phyloP scores from a whole-genome alignment of 2,888 invertebrate species.

The Craniophora ligustri region DNA sequence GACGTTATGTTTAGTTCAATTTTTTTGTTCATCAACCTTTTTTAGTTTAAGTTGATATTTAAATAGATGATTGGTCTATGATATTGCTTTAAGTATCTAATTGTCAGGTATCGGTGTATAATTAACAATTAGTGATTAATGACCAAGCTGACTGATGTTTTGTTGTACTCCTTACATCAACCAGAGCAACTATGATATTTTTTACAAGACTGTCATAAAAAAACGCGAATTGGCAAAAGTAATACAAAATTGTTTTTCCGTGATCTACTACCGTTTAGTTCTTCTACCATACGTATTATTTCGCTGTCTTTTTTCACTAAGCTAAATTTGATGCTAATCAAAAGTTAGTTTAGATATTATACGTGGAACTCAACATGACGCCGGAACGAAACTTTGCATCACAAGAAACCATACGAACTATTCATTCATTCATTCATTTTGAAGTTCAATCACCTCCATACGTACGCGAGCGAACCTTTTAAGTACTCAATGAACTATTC shows the following conservation, averaged over 20 bases:
- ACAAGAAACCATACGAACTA: conserved; percentile 5
- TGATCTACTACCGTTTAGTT: neutral
- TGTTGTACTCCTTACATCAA: neutral
- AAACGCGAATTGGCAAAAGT: no score
- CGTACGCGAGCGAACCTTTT: neutral
- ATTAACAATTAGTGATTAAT: conserved; percentile 9
- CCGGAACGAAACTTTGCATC: conserved; percentile 4
- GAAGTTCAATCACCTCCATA: conserved; percentile 38
- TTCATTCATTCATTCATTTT: conserved; percentile 12
- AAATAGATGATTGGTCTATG: conserved; percentile 12
- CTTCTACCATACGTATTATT: neutral
- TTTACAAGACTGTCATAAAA: neutral
- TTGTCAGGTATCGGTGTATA: conserved; percentile 9
- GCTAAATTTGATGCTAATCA: neutral
- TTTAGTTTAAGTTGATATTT: conserved; percentile 15
- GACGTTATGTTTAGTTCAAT: conserved; percentile 24
- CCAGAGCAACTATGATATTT: neutral
- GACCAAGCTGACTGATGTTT: neutral
- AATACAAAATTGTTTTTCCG: neutral
- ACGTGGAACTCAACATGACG: neutral
- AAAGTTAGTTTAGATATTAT: neutral
- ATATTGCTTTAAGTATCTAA: conserved; percentile 3
- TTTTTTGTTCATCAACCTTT: conserved; percentile 32
- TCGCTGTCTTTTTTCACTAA: neutral
- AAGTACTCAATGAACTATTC: conserved; percentile 22